These are phyloP conservation scores for Macroglossus sobrinus DNA, from an alignment of 2,113 vertebrate genomes.

Conservation along the genomic window DNA sequence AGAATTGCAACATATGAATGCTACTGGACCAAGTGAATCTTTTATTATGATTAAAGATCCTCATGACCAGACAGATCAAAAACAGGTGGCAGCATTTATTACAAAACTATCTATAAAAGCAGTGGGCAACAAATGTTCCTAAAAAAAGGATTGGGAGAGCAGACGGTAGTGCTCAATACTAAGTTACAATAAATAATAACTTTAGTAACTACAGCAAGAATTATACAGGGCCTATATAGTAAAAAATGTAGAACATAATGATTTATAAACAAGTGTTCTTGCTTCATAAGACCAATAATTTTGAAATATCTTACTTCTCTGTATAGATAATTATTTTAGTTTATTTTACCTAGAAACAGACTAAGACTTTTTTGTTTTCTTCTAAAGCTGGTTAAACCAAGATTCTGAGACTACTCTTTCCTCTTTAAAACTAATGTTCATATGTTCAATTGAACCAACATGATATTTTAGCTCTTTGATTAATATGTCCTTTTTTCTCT, in stretches of 20 bases:
- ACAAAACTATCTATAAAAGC: neutral
- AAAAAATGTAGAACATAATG: conserved; percentile 6
- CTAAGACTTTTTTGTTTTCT: neutral
- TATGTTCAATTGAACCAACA: neutral
- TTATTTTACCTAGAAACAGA: conserved; percentile 1
- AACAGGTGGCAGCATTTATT: neutral
- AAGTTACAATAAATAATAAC: conserved; percentile 11
- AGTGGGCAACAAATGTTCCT: neutral
- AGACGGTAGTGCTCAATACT: neutral
- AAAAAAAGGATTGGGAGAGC: neutral
- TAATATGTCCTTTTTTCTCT: conserved; percentile 16
- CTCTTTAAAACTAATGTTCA: conserved; percentile 23
- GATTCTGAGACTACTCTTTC: conserved; percentile 2
- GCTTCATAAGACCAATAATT: neutral
- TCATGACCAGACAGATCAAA: neutral
- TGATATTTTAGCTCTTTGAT: neutral
- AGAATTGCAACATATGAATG: neutral
- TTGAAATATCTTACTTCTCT: conserved; percentile 10
- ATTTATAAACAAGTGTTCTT: neutral
- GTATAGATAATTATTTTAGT: neutral
- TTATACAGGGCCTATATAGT: neutral
- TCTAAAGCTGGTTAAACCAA: neutral
- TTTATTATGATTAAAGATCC: neutral
- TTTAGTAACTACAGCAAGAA: neutral
- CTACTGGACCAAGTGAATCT: neutral